Evolutionary conservation across 2,113 vertebrate species (phyloP), one percentile per base, ranked within the genome.

Genomic region (Labrus mixtus): DNA sequence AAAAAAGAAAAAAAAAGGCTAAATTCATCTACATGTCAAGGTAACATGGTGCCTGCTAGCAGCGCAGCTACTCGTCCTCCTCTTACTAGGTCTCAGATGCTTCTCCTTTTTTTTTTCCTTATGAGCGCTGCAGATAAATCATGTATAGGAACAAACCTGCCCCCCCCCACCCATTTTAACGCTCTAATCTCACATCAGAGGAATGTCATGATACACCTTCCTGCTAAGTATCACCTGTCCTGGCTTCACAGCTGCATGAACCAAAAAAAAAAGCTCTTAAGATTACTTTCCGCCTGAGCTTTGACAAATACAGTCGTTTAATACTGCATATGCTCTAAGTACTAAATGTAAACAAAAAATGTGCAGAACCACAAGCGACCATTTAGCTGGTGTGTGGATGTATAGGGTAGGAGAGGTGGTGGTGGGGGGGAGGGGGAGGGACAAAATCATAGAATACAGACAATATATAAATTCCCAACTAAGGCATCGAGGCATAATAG

Each of bases 331-430:
- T 79, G 68, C 80, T 58, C 48, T 51, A 85, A 79, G 81, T 84
- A 88, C 73, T 88, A 72, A 69, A 89, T 93, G 89, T 93, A 94
- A 92, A 94, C 90, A 92, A 81, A 92, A 81, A 87, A 90, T 87
- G 84, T 87, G 85, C 77, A 86, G 74, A 41, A 91, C 90, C 92
- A 93, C 92, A 88, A 78, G 61, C 84, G 57, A 89, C 93, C 88
- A 87, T 91, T 89, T 90, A 91, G 79, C 84, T 88, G 87, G 89
- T 46, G 78, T 70, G 88, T 88, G 89, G 82, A 53, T 69, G 86
- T 82, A 58, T 82, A 63, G 72, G 78, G 46, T 57, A 57, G 73
- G 76, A 82, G 60, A 73, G 63, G 70, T 64, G 74, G 78, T 57
- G 57, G 65, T 43, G 64, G 76, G 22, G 59, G 54, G 61, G 3